Evolutionary conservation across 2,888 invertebrate species (phyloP).

Genomic region (Lasius fuliginosus): DNA sequence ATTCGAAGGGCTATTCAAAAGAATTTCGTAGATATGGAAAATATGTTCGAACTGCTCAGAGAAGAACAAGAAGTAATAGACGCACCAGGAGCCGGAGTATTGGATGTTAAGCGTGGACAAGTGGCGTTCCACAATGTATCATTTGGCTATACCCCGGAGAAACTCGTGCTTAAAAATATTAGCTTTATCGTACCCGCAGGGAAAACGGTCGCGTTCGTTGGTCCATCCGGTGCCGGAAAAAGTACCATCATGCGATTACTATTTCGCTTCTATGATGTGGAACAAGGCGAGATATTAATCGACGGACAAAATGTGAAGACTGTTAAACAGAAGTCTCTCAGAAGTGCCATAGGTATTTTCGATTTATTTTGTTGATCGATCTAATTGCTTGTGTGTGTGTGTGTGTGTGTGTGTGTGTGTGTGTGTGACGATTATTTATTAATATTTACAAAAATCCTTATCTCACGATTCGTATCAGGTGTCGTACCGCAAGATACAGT

Average conservation of each 20-base stretch:
- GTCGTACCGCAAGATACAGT: conserved; percentile 99
- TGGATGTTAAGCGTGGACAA: conserved; percentile 90
- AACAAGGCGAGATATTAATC: conserved; percentile 94
- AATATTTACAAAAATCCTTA: background rate
- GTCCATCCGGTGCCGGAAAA: conserved; percentile 97
- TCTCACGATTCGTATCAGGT: conserved; percentile 82
- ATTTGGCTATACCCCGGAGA: conserved; percentile 95
- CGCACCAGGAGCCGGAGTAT: conserved; percentile 91
- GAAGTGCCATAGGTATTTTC: conserved; percentile 90
- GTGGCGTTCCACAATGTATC: conserved; percentile 96
- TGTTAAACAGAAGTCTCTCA: conserved; percentile 94
- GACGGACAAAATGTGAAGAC: conserved; percentile 96
- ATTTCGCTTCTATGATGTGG: conserved; percentile 98
- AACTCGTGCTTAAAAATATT: conserved; percentile 91
- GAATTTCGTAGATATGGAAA: conserved; percentile 99
- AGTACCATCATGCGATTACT: conserved; percentile 97
- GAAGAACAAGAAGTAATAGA: conserved; percentile 96
- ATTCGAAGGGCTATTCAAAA: conserved; percentile 95
- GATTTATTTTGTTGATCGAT: background rate
- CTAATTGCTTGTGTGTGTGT: background rate
- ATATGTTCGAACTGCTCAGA: conserved; percentile 98
- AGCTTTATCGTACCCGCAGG: conserved; percentile 94
- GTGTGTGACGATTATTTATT: background rate
- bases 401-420: too few relatives aligned
- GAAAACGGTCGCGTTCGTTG: conserved; percentile 95